A percentile compares a stretch with the other conserved stretches of the same genome.
phyloP scores from a whole-genome alignment of 2,888 invertebrate genomes.

The Myopa testacea region DNA sequence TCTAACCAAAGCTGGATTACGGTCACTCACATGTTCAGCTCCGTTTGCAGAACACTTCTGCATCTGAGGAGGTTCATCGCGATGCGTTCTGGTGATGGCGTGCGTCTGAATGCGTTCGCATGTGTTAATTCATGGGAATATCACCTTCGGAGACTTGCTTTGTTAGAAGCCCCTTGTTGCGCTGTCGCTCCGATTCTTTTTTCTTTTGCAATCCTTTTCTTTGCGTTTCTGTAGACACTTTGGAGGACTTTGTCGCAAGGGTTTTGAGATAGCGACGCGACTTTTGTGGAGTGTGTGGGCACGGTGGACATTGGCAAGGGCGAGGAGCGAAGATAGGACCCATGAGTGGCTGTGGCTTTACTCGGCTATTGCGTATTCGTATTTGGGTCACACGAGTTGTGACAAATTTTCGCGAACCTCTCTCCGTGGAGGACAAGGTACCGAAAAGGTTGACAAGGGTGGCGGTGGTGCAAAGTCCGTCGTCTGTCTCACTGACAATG shows the following conservation, averaged over 20 bases:
- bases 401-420: conserved; percentile 31
- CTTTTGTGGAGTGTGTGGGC: conserved; percentile 16
- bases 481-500: conserved; percentile 36
- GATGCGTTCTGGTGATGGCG: conserved; percentile 15
- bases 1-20: background rate
- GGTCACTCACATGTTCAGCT: background rate
- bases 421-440: conserved; percentile 31
- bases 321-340: background rate
- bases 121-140: background rate
- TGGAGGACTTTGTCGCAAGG: conserved; percentile 33
- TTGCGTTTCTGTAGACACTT: conserved; percentile 29
- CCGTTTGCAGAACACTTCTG: background rate
- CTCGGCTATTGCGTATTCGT: conserved; percentile 46
- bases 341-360: background rate
- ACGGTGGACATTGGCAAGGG: conserved; percentile 13
- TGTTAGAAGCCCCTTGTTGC: conserved; percentile 25
- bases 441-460: conserved; percentile 6
- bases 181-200: conserved; percentile 7
- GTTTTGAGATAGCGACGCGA: conserved; percentile 23
- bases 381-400: conserved; percentile 56
- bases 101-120: conserved; percentile 29
- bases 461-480: background rate
- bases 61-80: conserved; percentile 13
- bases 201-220: conserved; percentile 5
- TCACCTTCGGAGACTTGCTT: conserved; percentile 15